Evolutionary conservation across 2,888 invertebrate species (phyloP).

Genomic region (Halictus quadricinctus): DNA sequence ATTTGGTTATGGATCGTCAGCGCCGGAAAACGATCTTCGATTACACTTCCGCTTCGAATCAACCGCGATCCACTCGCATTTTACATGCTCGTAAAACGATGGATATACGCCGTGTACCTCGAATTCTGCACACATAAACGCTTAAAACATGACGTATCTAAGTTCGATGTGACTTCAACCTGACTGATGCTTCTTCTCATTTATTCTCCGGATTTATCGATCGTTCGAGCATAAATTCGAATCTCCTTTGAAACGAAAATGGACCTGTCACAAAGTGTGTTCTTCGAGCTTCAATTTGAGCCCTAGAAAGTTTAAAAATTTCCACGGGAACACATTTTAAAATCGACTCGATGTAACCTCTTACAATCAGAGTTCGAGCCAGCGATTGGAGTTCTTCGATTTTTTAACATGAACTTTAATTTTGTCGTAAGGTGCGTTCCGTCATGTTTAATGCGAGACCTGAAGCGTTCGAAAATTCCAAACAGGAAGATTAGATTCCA

Average conservation of each 20-base stretch:
- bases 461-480: not conserved
- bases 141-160: not conserved
- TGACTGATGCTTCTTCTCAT: not conserved
- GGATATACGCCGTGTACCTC: not conserved
- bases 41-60: slow-evolving; percentile 48
- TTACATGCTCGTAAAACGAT: not conserved
- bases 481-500: no score
- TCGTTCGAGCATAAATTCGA: not conserved
- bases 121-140: not conserved
- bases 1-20: slow-evolving; percentile 45
- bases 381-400: no score
- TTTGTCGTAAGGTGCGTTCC: no score
- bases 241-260: no score
- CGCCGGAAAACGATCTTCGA: slow-evolving; percentile 48
- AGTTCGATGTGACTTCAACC: not conserved
- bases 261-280: not conserved
- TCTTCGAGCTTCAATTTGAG: not conserved
- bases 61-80: slow-evolving; percentile 18
- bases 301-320: not conserved
- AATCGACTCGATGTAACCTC: not conserved
- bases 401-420: not conserved
- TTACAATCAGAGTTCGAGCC: not conserved
- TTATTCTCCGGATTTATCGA: not conserved
- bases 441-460: not conserved
- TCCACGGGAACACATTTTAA: not conserved